phyloP scores from a whole-genome alignment of 2,797 vertebrate species.

The Rallus crepitans region DNA sequence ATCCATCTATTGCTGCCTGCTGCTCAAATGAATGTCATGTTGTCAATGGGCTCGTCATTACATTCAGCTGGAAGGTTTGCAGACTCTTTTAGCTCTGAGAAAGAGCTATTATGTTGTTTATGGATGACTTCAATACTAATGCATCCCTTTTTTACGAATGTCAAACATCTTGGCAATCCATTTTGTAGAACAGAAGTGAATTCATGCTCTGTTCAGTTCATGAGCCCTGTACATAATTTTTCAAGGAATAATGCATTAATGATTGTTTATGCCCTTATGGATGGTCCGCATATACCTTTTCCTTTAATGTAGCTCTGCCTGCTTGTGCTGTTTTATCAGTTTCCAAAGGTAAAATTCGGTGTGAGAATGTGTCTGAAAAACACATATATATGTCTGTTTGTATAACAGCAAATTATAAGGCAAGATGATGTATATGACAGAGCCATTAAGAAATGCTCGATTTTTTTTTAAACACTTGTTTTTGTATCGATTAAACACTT shows the following conservation, averaged over 20 bases:
- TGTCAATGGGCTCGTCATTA: constrained; percentile 65
- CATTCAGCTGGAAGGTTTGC: constrained; percentile 54
- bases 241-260: constrained; percentile 3
- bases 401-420: neutral
- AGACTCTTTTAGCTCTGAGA: constrained; percentile 54
- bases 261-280: neutral
- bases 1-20: constrained; percentile 45
- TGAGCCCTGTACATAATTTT: neutral
- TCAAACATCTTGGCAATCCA: constrained; percentile 34
- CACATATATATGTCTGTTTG: no score
- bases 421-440: neutral
- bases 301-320: neutral
- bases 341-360: constrained; percentile 16
- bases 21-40: constrained; percentile 64
- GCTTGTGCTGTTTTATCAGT: neutral
- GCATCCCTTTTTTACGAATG: constrained; percentile 28
- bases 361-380: neutral
- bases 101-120: constrained; percentile 41
- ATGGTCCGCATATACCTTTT: neutral
- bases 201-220: constrained; percentile 13
- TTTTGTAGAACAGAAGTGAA: constrained; percentile 55
- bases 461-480: neutral
- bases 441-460: neutral
- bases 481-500: neutral
- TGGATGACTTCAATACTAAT: constrained; percentile 45